Base-by-base conservation (phyloP, 2,113 vertebrate genomes). In the Podarcis raffonei region DNA sequence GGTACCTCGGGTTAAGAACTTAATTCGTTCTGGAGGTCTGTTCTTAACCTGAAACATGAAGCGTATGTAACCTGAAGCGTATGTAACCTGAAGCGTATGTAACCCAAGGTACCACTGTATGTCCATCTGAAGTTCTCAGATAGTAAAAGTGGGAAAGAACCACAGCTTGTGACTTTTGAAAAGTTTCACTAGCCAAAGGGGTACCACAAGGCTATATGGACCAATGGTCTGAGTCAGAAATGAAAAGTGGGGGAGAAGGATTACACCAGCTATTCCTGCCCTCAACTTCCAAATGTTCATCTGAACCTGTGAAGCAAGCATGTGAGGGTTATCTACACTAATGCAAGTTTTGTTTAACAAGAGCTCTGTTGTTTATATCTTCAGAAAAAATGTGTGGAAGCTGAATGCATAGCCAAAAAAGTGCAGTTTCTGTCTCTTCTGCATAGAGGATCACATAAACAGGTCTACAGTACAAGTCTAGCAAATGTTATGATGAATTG, bases 401-500 rank as follows among this genome's bases (percentile, higher is more conserved):
- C 1, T 25, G 18, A 68, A 22, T 30, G 39, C 22, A 42, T 7
- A 3, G 7, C 22, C 39, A 16, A 25, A 48, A 48, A 53, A 15
- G 25, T 25, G 6, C 6, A n/a, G 27, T 82, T 22, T 30, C 42
- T 20, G 3, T 48, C 42, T 20, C 2, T 75, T 35, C 16, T 5
- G 5, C 42, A 22, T 12, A 53, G 76, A 12, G 30, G 42, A 78
- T 30, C 25, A 48, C 76, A 48, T 30, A 25, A 78, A 53, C 76
- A 35, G 15, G 12, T 23, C 22, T 37, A 39, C 5, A 80, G 3
- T 59, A 2, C 30, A 69, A 5, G 18, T 2, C 83, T 90, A 16
- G 42, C 78, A 35, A 80, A 92, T 1, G 79, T 87, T 85, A 88
- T 83, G 84, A 72, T 35, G 1, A 0, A 0, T 92, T 90, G 86